Evolutionary conservation across 2,888 invertebrate species (phyloP).

Genomic region (Acronicta alni): DNA sequence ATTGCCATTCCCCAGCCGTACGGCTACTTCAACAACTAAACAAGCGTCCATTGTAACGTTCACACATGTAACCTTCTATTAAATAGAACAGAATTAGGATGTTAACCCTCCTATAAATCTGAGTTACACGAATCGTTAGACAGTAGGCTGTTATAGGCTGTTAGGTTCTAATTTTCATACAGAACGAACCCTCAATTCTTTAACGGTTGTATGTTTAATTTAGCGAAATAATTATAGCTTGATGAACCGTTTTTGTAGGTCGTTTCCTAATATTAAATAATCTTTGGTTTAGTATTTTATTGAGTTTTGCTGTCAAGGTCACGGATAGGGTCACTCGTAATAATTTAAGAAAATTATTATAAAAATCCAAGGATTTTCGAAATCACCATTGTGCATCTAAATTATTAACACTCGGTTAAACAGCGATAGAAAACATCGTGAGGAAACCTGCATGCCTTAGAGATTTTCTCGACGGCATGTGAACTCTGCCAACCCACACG

Average conservation of each 20-base stretch:
- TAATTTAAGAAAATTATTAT: no score
- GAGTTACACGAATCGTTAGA: conserved; percentile 63
- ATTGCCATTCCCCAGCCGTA: conserved; percentile 2
- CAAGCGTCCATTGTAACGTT: conserved; percentile 35
- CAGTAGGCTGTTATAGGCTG: conserved; percentile 46
- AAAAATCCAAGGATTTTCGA: no score
- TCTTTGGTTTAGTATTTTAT: no score
- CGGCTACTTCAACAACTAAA: conserved; percentile 36
- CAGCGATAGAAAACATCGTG: no score
- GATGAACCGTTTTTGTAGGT: conserved; percentile 19
- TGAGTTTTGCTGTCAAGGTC: no score
- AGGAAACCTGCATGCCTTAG: no score
- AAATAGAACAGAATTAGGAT: conserved; percentile 66
- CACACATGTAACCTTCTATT: conserved; percentile 59
- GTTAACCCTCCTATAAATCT: conserved; percentile 64
- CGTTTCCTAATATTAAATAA: background rate
- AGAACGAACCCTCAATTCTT: conserved; percentile 22
- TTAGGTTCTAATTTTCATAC: conserved; percentile 38
- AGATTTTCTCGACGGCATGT: no score
- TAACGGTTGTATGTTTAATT: conserved; percentile 34
- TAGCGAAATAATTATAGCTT: conserved; percentile 22
- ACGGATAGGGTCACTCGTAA: no score
- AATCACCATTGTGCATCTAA: no score
- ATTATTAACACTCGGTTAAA: no score
- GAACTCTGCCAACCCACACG: no score